Base-by-base conservation (phyloP, 2,797 vertebrate species). In the Paguma larvata region DNA sequence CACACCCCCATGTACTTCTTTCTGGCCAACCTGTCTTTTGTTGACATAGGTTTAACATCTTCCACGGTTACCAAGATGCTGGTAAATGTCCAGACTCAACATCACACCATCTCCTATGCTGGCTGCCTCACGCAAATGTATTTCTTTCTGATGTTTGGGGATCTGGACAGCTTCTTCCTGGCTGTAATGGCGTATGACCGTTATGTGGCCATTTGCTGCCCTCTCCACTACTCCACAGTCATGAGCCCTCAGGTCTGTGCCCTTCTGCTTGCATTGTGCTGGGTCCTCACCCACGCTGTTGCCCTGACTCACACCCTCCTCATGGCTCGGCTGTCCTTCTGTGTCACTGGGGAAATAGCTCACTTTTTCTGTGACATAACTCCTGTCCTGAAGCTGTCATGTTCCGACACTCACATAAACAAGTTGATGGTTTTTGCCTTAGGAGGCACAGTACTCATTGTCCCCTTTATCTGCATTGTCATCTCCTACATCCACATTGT, bases 331-430 rank as follows among this genome's bases (percentile, higher is more conserved):
- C 30, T 98, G 1, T 96, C 96, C 3, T 97, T 97, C 90, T 97
- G 94, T 73, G 85, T 87, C 10, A 8, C 6, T 18, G 94, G 85
- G 21, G 91, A 97, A 92, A 88, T 96, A 5, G 34, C 89, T 34
- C 97, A 97, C 77, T 98, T 97, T 73, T 98, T 97, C 92, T 97
- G 97, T 91, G 96, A 95, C 77, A 85, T 97, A 34, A 30, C 27
- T 75, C 89, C 97, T 59, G 59, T 98, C 10, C 63, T 97, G 44
- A 94, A 96, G 53, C 63, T 98, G 15, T 97, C 96, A 0, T 97
- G 96, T 51, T 97, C 96, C 44, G 94, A 95, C 15, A 95, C 91
- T n/a, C 21, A 4, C 10, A 12, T 97, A 85, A 96, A 95, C 6
- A 63, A 96, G 67, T 6, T 93, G 72, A n/a, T 92, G 21, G 7